Base-by-base conservation (phyloP, 2,113 vertebrate genomes). In the Hipposideros armiger region DNA sequence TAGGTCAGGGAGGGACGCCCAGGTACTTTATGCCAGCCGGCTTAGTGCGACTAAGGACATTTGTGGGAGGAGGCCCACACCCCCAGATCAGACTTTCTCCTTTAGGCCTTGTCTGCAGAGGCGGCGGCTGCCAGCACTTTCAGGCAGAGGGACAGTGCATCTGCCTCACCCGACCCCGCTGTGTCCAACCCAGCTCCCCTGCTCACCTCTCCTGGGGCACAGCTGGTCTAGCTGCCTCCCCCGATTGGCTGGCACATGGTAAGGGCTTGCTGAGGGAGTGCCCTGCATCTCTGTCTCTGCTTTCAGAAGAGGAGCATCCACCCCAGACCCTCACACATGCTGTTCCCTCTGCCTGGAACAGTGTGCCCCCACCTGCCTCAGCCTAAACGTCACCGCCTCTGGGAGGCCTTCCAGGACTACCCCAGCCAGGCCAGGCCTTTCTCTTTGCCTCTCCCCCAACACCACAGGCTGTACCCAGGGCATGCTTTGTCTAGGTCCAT, bases 111-210 rank as follows among this genome's bases (percentile, higher is more conserved):
- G 45, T 3, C 78, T n/a, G 28, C 4, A 3, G 3, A 16, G 36
- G 20, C 0, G 8, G 20, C 1, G 0, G 20, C 54, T 26, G 36
- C 86, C 30, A 30, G 45, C 2, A 7, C 11, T 7, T 28, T 70
- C 52, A 5, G 73, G 50, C 20, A 11, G 26, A 77, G 52, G 60
- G 22, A 20, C 14, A 36, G 30, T 4, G 14, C 8, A 4, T 58
- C 22, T 4, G 13, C n/a, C n/a, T 24, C 16, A 14, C n/a, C 28
- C 15, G 47, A 28, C 40, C 28, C 87, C 6, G 3, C 45, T 7
- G 20, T 45, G 56, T 62, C 47, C n/a, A 40, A 15, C 42, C 40
- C 66, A 5, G 30, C 24, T 81, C 11, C 36, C n/a, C 17, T 4
- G 47, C 78, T 77, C 10, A 22, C 24, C 54, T 24, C 4, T 30